phyloP scores from a whole-genome alignment of 2,888 invertebrate species.

The Synergus umbraculus region DNA sequence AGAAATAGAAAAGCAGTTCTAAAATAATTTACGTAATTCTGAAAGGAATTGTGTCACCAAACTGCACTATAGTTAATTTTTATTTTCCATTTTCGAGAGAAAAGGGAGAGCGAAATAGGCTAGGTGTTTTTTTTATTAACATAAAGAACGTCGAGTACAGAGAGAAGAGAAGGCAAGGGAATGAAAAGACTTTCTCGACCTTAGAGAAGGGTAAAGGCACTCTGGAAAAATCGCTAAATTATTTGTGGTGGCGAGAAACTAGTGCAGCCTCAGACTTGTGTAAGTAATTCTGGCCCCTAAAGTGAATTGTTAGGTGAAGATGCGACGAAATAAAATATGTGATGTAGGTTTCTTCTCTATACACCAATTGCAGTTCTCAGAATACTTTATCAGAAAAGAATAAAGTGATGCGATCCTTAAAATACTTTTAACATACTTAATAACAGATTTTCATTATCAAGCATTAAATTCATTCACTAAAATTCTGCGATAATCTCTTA shows the following conservation, averaged over 20 bases:
- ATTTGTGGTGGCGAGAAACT: conserved; percentile 11
- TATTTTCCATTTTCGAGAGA: neutral
- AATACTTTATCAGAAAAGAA: neutral
- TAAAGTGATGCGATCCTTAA: neutral
- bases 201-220: conserved; percentile 10
- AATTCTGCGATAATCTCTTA: too few relatives aligned
- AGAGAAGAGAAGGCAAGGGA: neutral
- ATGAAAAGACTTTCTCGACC: conserved; percentile 32
- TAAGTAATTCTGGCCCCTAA: conserved; percentile 17
- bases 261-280: neutral
- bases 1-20: too few relatives aligned
- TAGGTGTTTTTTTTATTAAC: conserved; percentile 4
- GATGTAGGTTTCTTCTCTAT: neutral
- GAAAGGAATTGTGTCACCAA: too few relatives aligned
- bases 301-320: conserved; percentile 7
- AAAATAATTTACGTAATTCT: too few relatives aligned
- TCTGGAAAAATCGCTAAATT: conserved; percentile 36
- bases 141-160: conserved; percentile 6
- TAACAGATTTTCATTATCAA: neutral
- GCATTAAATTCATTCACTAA: too few relatives aligned
- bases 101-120: conserved; percentile 7
- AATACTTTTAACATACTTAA: neutral
- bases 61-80: neutral
- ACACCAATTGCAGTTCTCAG: neutral
- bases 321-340: conserved; percentile 37